Evolutionary conservation across 64 coral and sea anemone species (phyloP), one percentile per base, ranked within the genome.

Genomic region (Pocillopora damicornis): DNA sequence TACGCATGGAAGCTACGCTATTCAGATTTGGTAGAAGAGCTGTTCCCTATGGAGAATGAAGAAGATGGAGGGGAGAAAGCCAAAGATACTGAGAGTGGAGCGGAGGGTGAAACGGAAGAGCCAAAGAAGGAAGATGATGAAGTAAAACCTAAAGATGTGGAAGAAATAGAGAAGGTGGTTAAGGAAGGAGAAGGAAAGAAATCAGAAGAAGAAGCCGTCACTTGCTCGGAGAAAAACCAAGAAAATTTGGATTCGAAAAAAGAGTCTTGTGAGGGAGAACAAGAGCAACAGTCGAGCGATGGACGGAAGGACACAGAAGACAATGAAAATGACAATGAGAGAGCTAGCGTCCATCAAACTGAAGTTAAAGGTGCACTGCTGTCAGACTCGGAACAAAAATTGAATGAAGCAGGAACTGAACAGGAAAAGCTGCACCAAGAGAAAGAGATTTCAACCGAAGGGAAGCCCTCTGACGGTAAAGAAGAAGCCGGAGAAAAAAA

Each of bases 1-100:
- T 69, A 80, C 57, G 90, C 86, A 16, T 92, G 90, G 90, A 87
- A 68, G 51, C 13, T 35, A 16, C 90, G 90, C 51, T 61, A 92
- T 69, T 92, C 90, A 37, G 60, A 60, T 76, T 30, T 92, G 9
- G 6, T 78, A 6, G 88, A 89, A 11, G 88, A 89, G 38, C 16
- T 85, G 15, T 72, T 85, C 58, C 81, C 37, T 1, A 37, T 58
- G 38, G 38, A 85, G 0, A 13, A 38, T 73, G 35, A 13, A 12
- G 37, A 85, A 0, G n/a, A 1, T 9, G 37, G 26, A 63, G 64
- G 57, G 15, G 65, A 42, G 81, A 38, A 13, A 1, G 65, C 22
- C 69, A 65, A 34, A 15, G 20, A 11, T 30, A 38, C 20, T 23
- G 65, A 85, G 81, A 37, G 64, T 57, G 37, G 38, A 51, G 42